phyloP scores from a whole-genome alignment of 2,888 invertebrate genomes.

The Geotrupes spiniger region DNA sequence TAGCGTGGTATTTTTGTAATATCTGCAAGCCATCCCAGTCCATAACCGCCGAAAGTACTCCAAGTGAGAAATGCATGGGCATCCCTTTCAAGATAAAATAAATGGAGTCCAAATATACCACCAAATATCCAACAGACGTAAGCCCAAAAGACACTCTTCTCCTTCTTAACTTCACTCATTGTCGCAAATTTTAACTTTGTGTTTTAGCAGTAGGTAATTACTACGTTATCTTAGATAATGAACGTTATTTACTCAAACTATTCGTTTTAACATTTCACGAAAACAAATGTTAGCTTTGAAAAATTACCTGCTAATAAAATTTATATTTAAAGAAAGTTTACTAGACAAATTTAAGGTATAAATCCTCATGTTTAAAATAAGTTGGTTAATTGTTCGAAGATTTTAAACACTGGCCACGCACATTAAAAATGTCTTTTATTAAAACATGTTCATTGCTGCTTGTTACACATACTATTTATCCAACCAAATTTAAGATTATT shows the following conservation, averaged over 20 bases:
- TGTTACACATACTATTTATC: no score
- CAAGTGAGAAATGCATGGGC: conserved; percentile 89
- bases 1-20: conserved; percentile 81
- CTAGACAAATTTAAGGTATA: no score
- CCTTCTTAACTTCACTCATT: conserved; percentile 8
- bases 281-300: neutral
- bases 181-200: neutral
- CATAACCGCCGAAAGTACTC: conserved; percentile 84
- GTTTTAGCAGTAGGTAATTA: no score
- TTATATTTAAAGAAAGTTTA: no score
- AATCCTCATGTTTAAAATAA: no score
- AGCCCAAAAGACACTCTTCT: conserved; percentile 64
- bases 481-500: neutral
- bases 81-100: conserved; percentile 85
- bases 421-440: neutral
- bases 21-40: conserved; percentile 85
- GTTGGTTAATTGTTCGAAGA: no score
- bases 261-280: neutral
- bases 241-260: neutral
- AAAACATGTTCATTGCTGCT: neutral
- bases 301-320: conserved; percentile 1
- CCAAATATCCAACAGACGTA: conserved; percentile 86
- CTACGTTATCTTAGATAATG: conserved; percentile 4
- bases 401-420: no score
- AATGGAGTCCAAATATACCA: conserved; percentile 86